Percentiles rank a stretch among this genome's conserved stretches.
These are phyloP conservation scores for Cricetomys ansorgei DNA, from an alignment of 2,113 vertebrate species.

Conservation along the genomic window DNA sequence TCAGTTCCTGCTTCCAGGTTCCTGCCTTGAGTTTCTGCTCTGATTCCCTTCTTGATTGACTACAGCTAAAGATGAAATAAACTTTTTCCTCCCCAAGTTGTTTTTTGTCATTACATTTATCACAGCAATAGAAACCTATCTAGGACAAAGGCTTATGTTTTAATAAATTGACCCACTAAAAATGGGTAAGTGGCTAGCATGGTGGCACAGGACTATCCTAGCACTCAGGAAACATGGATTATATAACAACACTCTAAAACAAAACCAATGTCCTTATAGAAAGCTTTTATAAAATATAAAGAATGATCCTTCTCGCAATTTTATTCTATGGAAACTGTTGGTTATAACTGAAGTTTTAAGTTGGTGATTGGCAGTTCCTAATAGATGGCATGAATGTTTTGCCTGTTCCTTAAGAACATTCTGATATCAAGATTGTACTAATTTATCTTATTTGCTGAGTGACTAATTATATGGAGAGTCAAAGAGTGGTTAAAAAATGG, in stretches of 20 bases:
- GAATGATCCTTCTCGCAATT: background rate
- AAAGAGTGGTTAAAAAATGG: slow-evolving; percentile 31
- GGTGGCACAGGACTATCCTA: background rate
- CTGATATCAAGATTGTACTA: slow-evolving; percentile 41
- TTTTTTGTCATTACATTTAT: background rate
- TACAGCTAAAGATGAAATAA: background rate
- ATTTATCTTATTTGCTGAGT: slow-evolving; percentile 59
- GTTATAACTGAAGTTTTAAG: slow-evolving; percentile 53
- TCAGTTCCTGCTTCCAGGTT: background rate
- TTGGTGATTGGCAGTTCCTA: slow-evolving; percentile 26
- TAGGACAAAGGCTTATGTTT: background rate
- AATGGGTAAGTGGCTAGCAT: background rate
- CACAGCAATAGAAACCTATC: background rate
- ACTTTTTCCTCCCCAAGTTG: background rate
- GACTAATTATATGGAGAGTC: slow-evolving; percentile 43
- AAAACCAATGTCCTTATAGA: background rate
- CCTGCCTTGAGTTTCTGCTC: background rate
- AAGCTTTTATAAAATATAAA: slow-evolving; percentile 8
- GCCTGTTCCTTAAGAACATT: slow-evolving; percentile 3
- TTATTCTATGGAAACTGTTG: slow-evolving; percentile 23
- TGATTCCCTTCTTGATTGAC: background rate
- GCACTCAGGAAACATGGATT: background rate
- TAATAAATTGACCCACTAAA: background rate
- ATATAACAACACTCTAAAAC: background rate
- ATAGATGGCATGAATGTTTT: background rate